A percentile compares a stretch with the other conserved stretches of the same genome.
Evolutionary conservation across 2,113 vertebrate genomes (phyloP).

Genomic region (Phaetusa simplex): DNA sequence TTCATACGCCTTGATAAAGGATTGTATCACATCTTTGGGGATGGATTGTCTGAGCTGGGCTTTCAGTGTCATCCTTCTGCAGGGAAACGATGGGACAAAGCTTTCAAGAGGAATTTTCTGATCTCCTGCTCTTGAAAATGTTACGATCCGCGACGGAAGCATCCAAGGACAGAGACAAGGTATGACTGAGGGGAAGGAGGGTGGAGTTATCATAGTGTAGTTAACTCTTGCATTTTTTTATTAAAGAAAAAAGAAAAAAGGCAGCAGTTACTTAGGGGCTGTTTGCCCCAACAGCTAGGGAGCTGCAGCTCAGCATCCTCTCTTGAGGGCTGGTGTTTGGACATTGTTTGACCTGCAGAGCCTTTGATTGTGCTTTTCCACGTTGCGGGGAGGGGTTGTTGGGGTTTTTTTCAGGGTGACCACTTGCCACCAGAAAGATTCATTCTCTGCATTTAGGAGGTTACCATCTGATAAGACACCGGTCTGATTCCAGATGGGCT

Average conservation of each 20-base stretch:
- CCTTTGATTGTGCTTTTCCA: background rate
- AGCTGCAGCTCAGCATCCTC: background rate
- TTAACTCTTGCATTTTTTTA: background rate
- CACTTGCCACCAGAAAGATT: no score
- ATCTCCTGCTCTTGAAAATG: conserved; percentile 92
- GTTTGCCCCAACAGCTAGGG: rapidly evolving
- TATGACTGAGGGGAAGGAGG: conserved; percentile 5
- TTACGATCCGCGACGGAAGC: conserved; percentile 85
- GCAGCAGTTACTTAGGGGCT: background rate
- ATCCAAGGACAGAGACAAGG: conserved; percentile 92
- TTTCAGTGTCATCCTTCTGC: background rate
- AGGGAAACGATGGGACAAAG: conserved; percentile 86
- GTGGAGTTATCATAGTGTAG: background rate
- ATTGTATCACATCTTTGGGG: background rate
- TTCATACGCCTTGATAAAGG: background rate
- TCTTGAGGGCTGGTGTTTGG: background rate
- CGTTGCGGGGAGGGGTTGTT: background rate
- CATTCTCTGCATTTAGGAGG: background rate
- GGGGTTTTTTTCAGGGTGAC: background rate
- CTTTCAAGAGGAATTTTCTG: conserved; percentile 93
- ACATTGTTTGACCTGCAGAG: background rate
- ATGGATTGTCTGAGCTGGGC: background rate
- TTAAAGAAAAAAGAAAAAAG: background rate
- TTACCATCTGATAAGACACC: background rate
- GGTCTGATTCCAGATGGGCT: background rate